Evolutionary conservation across 2,797 vertebrate genomes (phyloP), one percentile per base, ranked within the genome.

Genomic region (Channallabes apus): DNA sequence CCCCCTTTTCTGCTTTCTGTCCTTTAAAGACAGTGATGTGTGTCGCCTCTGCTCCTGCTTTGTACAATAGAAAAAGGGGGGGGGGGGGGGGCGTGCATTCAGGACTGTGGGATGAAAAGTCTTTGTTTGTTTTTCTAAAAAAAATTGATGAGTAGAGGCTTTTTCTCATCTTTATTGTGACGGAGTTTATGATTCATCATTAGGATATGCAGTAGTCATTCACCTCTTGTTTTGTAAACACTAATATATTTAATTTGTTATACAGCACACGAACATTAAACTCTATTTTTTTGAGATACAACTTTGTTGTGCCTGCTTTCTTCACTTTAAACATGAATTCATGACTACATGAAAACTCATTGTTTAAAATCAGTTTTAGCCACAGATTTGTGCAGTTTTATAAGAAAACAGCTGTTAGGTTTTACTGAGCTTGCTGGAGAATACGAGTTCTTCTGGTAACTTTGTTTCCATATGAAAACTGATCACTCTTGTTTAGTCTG

Each of bases 191-290:
- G 82, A 85, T 88, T 78, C 86, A 82, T 79, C 24, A 7, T 87
- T 88, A 88, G 87, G 77, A 82, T 94, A 95, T 94, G 94, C 94
- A 92, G 93, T 95, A 92, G 93, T 95, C 95, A 94, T 94, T 93
- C 94, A 95, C 94, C 94, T 92, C 95, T 95, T 96, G 87, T 89
- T 88, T 89, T 98, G 94, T 97, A 97, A 98, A 98, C 97, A 98
- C 97, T 99, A 98, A 97, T 98, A 97, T 99, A 98, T 97, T 97
- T 97, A 97, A 97, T 96, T 98, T 98, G 95, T 95, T 97, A 97
- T 97, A 97, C 96, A 93, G 94, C 93, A 95, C 95, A 96, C 94
- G 88, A 94, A 96, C 95, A 97, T 97, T 97, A 98, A 97, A 98
- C 96, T 96, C 94, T 96, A 96, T 96, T 96, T 96, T 89, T 96